These are phyloP conservation scores for Euschistus heros DNA, from an alignment of 1,140 invertebrate species.

Conservation along the genomic window DNA sequence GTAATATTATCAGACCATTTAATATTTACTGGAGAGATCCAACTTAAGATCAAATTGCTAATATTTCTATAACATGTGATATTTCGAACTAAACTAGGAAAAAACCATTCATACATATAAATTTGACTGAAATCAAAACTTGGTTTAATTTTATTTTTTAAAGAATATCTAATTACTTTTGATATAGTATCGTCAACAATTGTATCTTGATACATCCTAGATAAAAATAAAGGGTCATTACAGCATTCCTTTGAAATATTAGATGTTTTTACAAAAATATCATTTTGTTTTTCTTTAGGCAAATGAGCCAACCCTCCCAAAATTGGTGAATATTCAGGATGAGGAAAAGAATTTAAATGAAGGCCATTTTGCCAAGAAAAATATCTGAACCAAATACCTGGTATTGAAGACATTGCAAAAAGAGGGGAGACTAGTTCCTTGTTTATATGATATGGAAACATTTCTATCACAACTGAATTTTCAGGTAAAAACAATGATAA, in stretches of 20 bases:
- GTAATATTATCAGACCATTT: neutral
- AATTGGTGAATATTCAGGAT: conserved; percentile 34
- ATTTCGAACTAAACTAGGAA: conserved; percentile 10
- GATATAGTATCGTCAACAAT: conserved; percentile 32
- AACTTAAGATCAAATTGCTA: neutral
- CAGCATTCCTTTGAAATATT: conserved; percentile 41
- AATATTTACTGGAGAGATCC: neutral
- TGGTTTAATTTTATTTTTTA: neutral
- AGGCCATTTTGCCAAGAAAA: conserved; percentile 37
- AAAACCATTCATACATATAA: conserved; percentile 7
- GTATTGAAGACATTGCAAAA: conserved; percentile 35
- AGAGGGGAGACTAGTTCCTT: conserved; percentile 40
- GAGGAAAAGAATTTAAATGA: conserved; percentile 33
- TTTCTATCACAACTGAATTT: conserved; percentile 32
- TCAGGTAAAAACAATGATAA: conserved; percentile 33
- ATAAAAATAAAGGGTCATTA: conserved; percentile 41
- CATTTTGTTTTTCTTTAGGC: conserved; percentile 31
- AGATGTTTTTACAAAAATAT: conserved; percentile 33
- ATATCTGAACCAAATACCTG: conserved; percentile 36
- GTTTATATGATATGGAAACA: conserved; percentile 38
- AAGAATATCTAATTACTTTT: neutral
- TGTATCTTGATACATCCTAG: conserved; percentile 45
- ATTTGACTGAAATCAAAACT: neutral
- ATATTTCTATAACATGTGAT: neutral
- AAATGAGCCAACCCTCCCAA: conserved; percentile 38